Conservation (phyloP, 1,140 invertebrate species). For the Drosophila funebris region DNA sequence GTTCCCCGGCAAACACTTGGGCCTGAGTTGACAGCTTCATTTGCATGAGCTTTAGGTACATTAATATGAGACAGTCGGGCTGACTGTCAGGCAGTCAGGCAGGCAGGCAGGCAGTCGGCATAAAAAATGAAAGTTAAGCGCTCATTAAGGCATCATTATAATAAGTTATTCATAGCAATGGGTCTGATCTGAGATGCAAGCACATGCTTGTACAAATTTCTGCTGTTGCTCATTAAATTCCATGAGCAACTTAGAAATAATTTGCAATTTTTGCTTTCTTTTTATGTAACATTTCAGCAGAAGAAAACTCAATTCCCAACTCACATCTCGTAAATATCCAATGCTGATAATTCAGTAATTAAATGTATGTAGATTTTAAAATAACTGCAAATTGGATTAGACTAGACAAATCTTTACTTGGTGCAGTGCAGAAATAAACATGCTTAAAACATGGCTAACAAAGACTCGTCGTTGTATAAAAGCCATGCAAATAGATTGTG, state of each 20-base stretch:
- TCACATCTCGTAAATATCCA: not conserved
- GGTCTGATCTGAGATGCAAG: not conserved
- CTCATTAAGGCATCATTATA: slow-evolving; percentile 73
- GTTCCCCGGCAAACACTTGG: slow-evolving; percentile 8
- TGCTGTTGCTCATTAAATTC: slow-evolving; percentile 55
- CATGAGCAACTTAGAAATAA: slow-evolving; percentile 31
- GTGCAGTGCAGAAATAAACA: not conserved
- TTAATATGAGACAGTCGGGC: slow-evolving; percentile 8
- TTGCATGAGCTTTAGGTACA: slow-evolving; percentile 30
- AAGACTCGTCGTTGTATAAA: not conserved
- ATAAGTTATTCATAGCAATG: slow-evolving; percentile 61
- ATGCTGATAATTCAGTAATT: slow-evolving; percentile 18
- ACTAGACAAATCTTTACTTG: not conserved
- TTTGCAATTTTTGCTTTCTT: slow-evolving; percentile 3
- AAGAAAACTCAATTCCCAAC: not conserved
- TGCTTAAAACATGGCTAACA: not conserved
- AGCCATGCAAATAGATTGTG: slow-evolving; percentile 22
- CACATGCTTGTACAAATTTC: not conserved
- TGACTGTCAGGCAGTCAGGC: not conserved
- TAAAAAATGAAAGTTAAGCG: slow-evolving; percentile 74
- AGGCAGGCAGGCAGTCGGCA: slow-evolving; percentile 14
- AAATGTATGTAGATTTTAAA: not conserved
- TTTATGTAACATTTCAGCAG: not conserved
- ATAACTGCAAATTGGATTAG: slow-evolving; percentile 3
- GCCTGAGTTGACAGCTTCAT: slow-evolving; percentile 38